Base-by-base conservation (phyloP, 2,888 invertebrate genomes). In the Rhamphomyia laevipes region DNA sequence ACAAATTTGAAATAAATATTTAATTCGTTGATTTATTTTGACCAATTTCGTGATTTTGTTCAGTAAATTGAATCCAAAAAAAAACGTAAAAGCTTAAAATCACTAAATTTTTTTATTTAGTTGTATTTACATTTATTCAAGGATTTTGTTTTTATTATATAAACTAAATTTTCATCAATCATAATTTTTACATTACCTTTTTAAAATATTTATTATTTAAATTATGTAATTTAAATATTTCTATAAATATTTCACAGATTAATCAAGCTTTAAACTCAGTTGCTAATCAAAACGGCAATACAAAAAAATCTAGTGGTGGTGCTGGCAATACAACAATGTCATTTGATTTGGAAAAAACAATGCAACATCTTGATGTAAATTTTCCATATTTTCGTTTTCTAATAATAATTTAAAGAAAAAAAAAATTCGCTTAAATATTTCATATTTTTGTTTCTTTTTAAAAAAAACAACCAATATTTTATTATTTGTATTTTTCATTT, bases 301-400 rank as follows among this genome's bases (percentile, higher is more conserved):
- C 10, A 57, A 58, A 58, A 59, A 59, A 58, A 57, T 52, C 54
- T 56, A 59, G 42, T n/a, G 35, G 35, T n/a, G n/a, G 35, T 35
- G 35, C 13, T n/a, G 13, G 18, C 13, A 43, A 15, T 37, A 17
- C 44, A 57, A 60, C 61, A 56, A 61, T 62, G 58, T 59, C 62
- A 57, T 64, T 64, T 58, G 64, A 65, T 59, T 59, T 65, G 59
- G 64, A 65, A 58, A 63, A 64, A 56, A 62, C 63, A 54, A 59
- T 66, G 54, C 64, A 64, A 55, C 63, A 64, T 56, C 59, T 64
- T 57, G 65, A 66, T 58, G 65, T 65, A 62, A 58, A 55, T 59
- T 58, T 55, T 51, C 53, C 43, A 42, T 38, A 47, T 51, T 47
- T 33, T 48, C 53, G 53, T 47, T 27, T 27, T 27, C 7, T 7